Evolutionary conservation across 2,797 vertebrate species (phyloP), one percentile per base, ranked within the genome.

Genomic region (Eospalax fontanierii): DNA sequence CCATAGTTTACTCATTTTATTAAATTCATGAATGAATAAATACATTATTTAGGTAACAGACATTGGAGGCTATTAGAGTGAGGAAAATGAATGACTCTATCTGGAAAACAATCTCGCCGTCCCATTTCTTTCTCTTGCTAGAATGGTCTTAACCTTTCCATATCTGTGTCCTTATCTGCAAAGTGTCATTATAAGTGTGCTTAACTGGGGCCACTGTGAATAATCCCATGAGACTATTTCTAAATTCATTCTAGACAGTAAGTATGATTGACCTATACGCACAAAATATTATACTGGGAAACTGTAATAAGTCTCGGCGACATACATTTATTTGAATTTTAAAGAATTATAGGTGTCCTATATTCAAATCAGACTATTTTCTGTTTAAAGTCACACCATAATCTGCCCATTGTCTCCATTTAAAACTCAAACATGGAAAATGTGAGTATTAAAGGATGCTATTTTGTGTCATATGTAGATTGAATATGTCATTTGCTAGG

Each of bases 161-260:
- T 86, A 30, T 3, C 18, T 38, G 33, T 66, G 74, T 92, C 38
- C 63, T 95, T n/a, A 82, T 85, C 75, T 95, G 33, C 33, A 91
- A 40, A 63, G 7, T 46, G 43, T 14, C 71, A 6, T 80, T 46
- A 73, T 57, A 26, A 75, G 9, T 26, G 43, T 59, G 38, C 11
- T 43, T 63, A 15, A 46, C 66, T 74, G 87, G 46, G n/a, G 30
- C 8, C 54, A 94, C 80, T 76, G 40, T 68, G 35, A 50, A 61
- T 89, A 79, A 83, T 86, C 10, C 93, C n/a, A 68, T 43, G 24
- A 71, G 6, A 71, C 18, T 80, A 66, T 38, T 68, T 80, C 46
- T 89, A 79, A 81, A 89, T 95, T 95, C 73, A 78, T 26, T 84
- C 83, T 80, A 74, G 33, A 82, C 84, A 61, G 21, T 63, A 75